Evolutionary conservation across 2,113 vertebrate genomes (phyloP).

Genomic region (Bos taurus): DNA sequence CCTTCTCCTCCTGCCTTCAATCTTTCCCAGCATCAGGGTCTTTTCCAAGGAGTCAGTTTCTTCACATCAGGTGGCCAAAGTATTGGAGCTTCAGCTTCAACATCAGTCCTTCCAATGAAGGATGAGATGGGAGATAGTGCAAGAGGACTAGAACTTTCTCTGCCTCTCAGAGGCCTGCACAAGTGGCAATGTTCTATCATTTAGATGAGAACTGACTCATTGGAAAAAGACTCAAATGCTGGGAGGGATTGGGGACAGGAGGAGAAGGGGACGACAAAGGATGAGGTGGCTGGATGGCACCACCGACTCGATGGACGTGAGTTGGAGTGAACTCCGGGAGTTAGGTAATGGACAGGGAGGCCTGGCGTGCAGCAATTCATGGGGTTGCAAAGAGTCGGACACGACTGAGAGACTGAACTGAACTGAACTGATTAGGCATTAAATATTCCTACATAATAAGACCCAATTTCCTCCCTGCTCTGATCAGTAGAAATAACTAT

Average conservation of each 20-base stretch:
- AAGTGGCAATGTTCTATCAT: not conserved
- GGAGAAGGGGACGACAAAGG: too few species aligned
- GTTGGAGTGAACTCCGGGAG: too few species aligned
- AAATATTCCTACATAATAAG: not conserved
- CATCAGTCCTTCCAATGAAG: not conserved
- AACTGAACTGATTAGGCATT: not conserved
- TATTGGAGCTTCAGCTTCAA: not conserved
- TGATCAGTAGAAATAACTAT: not conserved
- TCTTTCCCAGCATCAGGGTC: not conserved
- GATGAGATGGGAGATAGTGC: not conserved
- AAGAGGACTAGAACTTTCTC: not conserved
- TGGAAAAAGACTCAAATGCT: too few species aligned
- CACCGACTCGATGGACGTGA: too few species aligned
- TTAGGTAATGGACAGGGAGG: too few species aligned
- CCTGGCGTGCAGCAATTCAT: too few species aligned
- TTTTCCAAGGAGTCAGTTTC: not conserved
- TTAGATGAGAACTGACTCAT: not conserved
- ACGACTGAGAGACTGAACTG: too few species aligned
- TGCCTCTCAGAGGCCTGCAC: not conserved
- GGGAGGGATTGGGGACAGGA: too few species aligned
- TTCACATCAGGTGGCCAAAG: not conserved
- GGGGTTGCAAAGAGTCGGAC: too few species aligned
- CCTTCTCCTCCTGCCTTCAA: not conserved
- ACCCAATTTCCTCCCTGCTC: not conserved
- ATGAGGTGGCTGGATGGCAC: too few species aligned